Evolutionary conservation across 1,140 invertebrate species (phyloP), one percentile per base, ranked within the genome.

Genomic region (Eueides isabella): DNA sequence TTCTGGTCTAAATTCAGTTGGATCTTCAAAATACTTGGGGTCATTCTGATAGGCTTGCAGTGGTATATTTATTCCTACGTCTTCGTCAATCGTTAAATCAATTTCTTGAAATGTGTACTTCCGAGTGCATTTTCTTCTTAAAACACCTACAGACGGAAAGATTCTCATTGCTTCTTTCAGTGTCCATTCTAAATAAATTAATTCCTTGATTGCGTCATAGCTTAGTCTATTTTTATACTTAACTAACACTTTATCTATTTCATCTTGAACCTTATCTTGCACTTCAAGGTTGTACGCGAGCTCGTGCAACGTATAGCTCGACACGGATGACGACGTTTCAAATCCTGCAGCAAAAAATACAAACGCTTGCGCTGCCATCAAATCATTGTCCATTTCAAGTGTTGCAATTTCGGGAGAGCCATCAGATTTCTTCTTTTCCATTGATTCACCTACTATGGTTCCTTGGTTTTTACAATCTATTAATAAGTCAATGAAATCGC

Each of bases 301-400:
- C 74, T 94, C 88, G 77, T 95, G 95, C 2, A 94, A 71, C 0
- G 93, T 86, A 73, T 92, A 95, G 28, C 93, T 89, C 5, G 96
- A 89, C 0, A 94, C 86, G 1, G 92, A 94, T 0, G 95, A 94
- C 0, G 95, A 95, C 0, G 95, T 96, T 66, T 96, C 96, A 82
- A 96, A 93, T 65, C 86, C 87, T 19, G 94, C 95, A 6, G 95
- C 77, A 63, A 95, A 93, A 83, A 95, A 95, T 1, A 95, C 76
- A 44, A 95, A 90, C 9, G 93, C 88, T 77, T 95, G 95, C 11
- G 94, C 94, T 4, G 91, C 86, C 23, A 95, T 79, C 7, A 90
- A 48, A 0, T 72, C 71, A 3, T 86, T 83, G 35, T 85, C 80
- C 64, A 91, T 73, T 61, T 89, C 85, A 14, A 90, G 35, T 5